Evolutionary conservation across 2,113 vertebrate genomes (phyloP).

Genomic region (Triplophysa dalaica): DNA sequence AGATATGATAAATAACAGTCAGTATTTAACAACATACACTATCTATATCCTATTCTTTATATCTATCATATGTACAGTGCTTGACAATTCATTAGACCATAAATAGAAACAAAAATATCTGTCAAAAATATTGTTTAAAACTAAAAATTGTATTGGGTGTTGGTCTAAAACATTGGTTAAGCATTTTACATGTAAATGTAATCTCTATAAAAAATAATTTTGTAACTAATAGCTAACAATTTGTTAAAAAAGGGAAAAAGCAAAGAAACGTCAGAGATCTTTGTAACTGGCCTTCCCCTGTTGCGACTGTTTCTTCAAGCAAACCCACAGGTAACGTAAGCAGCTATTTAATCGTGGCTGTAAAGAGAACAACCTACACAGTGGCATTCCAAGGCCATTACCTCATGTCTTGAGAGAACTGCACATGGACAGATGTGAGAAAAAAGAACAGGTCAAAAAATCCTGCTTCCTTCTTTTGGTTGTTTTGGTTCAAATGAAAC

Average conservation of each 20-base stretch:
- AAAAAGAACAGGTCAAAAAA: neutral
- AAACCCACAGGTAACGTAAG: neutral
- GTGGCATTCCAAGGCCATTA: conserved; percentile 26
- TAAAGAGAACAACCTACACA: conserved; percentile 29
- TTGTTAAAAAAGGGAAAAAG: neutral
- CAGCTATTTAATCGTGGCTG: conserved; percentile 30
- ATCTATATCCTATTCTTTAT: no score
- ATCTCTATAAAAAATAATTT: no score
- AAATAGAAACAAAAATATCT: no score
- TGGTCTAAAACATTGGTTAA: no score
- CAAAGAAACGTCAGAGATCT: neutral
- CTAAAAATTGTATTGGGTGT: no score
- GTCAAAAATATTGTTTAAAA: no score
- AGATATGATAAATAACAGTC: no score
- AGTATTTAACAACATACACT: no score
- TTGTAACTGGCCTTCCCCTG: neutral
- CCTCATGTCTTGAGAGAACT: conserved; percentile 24
- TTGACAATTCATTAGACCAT: no score
- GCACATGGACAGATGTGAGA: conserved; percentile 17
- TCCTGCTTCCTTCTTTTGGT: neutral
- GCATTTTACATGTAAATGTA: no score
- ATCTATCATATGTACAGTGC: no score
- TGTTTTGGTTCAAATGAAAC: neutral
- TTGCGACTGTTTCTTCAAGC: conserved; percentile 2
- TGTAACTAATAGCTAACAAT: no score